Percentiles rank a stretch among this genome's conserved stretches.
phyloP scores from a whole-genome alignment of 2,797 vertebrate species.

The Acropternis orthonyx region DNA sequence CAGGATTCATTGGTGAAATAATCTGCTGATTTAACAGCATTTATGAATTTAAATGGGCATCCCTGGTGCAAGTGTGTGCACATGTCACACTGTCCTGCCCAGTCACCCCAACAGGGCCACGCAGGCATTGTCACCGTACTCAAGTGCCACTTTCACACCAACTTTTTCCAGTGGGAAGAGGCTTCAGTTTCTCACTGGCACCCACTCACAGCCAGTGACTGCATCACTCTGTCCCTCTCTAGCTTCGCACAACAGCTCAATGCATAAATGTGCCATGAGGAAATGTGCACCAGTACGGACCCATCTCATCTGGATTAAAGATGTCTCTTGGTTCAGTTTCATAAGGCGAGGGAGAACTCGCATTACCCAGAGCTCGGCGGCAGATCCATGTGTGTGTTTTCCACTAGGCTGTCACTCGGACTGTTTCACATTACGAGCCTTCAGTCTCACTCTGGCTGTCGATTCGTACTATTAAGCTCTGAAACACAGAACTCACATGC shows the following conservation, averaged over 20 bases:
- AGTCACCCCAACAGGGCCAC: not conserved
- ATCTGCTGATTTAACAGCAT: not conserved
- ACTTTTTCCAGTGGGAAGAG: not conserved
- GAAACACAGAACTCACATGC: not conserved
- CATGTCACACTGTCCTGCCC: not conserved
- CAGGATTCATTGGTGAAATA: not conserved
- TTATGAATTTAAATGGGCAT: not conserved
- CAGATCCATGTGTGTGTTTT: conserved; percentile 32
- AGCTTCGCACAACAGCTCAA: not conserved
- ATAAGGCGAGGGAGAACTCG: conserved; percentile 43
- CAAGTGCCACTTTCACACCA: not conserved
- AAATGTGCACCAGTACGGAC: not conserved
- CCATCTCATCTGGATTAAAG: conserved; percentile 65
- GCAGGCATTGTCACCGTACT: not conserved
- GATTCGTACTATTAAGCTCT: conserved; percentile 8
- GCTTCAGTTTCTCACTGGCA: not conserved
- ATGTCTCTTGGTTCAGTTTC: conserved; percentile 50
- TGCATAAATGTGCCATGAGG: not conserved
- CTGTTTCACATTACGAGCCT: not conserved
- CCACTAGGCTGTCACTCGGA: conserved; percentile 32
- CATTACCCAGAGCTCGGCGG: conserved; percentile 38
- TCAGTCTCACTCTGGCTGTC: conserved; percentile 9
- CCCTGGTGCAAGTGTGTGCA: not conserved
- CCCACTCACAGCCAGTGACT: rapidly evolving
- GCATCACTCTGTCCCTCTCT: not conserved